These are phyloP conservation scores for Thunnus maccoyii DNA, from an alignment of 2,113 vertebrate species.

Conservation along the genomic window DNA sequence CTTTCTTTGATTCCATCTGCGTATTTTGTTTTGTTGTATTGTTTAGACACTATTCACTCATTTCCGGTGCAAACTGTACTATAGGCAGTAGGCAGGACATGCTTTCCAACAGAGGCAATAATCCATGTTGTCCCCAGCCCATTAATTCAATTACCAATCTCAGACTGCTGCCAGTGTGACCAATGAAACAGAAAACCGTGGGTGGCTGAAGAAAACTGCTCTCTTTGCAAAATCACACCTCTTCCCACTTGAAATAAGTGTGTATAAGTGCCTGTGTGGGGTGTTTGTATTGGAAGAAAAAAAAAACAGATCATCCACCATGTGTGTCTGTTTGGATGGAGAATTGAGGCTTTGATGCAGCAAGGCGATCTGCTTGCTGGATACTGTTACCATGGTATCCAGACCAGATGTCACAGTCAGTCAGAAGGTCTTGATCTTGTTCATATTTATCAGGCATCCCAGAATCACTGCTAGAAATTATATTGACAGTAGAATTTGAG, in stretches of 20 bases:
- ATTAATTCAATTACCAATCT: conserved; percentile 71
- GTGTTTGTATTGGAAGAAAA: not conserved
- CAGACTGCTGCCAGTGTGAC: conserved; percentile 36
- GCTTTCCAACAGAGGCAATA: conserved; percentile 28
- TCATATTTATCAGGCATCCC: not conserved
- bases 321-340: conserved; percentile 10
- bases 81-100: not conserved
- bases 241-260: conserved; percentile 25
- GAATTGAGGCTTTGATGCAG: not conserved
- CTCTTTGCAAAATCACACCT: conserved; percentile 40
- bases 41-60: not conserved
- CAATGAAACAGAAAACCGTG: conserved; percentile 23
- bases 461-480: not conserved
- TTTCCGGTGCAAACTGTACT: not conserved
- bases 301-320: not conserved
- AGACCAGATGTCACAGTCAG: conserved; percentile 31
- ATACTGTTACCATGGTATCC: conserved; percentile 53
- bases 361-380: conserved; percentile 6
- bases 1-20: not conserved
- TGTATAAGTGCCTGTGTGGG: conserved; percentile 19
- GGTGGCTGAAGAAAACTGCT: conserved; percentile 41
- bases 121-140: conserved; percentile 58
- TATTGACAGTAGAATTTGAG: not conserved
- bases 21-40: not conserved
- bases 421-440: conserved; percentile 16